phyloP scores from a whole-genome alignment of 2,797 vertebrate species.

The Muscicapa striata region DNA sequence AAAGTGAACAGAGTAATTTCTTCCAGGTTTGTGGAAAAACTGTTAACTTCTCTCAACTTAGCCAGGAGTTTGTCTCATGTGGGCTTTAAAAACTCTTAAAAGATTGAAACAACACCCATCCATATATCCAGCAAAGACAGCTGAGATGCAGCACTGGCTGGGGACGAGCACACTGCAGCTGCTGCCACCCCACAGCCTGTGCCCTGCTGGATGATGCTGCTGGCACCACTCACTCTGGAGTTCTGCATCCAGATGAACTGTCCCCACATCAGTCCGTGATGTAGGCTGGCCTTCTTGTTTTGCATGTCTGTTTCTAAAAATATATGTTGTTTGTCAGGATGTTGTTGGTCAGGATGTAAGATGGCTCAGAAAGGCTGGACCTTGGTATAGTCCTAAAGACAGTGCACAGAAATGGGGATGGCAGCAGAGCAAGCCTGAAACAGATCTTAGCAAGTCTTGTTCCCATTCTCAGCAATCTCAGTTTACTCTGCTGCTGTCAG shows the following conservation, averaged over 20 bases:
- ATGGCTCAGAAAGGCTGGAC: not conserved
- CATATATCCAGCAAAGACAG: not conserved
- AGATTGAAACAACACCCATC: not conserved
- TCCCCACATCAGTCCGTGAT: not conserved
- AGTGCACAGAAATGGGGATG: not conserved
- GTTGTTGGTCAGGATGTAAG: not conserved
- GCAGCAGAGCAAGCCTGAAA: not conserved
- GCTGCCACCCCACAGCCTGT: not conserved
- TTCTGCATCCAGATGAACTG: not conserved
- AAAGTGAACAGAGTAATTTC: not conserved
- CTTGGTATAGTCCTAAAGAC: not conserved
- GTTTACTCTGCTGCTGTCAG: not conserved
- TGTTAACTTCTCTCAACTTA: not conserved
- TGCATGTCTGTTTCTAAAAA: not conserved
- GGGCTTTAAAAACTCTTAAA: slow-evolving; percentile 23
- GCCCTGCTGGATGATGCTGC: not conserved
- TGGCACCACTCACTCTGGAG: not conserved
- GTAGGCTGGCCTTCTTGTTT: not conserved
- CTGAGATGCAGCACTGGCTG: not conserved
- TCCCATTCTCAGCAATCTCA: not conserved
- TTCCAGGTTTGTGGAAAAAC: slow-evolving; percentile 30
- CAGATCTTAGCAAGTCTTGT: not conserved
- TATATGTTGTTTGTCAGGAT: not conserved
- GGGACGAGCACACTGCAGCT: not conserved
- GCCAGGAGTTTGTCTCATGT: not conserved